Base-by-base conservation (phyloP, 2,797 vertebrate genomes). In the Megalops cyprinoides region DNA sequence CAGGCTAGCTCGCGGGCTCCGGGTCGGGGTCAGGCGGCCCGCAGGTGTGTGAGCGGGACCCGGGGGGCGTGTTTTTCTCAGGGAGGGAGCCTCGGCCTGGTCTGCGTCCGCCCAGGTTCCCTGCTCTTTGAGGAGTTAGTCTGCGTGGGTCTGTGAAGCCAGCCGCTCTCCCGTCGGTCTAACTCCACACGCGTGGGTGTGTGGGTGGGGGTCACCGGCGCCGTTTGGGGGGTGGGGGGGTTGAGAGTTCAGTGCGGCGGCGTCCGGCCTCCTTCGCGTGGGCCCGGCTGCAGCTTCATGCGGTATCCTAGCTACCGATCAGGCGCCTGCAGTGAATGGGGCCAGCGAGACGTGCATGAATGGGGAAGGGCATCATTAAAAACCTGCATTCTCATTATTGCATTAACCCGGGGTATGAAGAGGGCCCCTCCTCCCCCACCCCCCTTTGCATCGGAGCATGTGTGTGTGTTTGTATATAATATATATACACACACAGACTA, bases 251-350 rank as follows among this genome's bases (percentile, higher is more conserved):
- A 87, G 91, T 89, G 81, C 78, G 82, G 82, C 42, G 82, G 89
- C 79, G 15, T 90, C 82, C 88, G 85, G 84, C 88, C 83, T 53
- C 87, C 86, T 90, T 89, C 87, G 90, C 81, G 85, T 88, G 84
- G 91, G 85, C 84, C 90, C 91, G 91, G 87, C 89, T 92, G 89
- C 92, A 86, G 89, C 90, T 93, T 92, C 94, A 92, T 94, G 94
- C 90, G 86, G 95, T 95, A 94, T 96, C 95, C 94, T 94, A 92
- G 95, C 93, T 93, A 96, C 94, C 89, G 58, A 67, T 28, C 25
- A 39, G 48, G 79, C 3, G 3, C 55, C 55, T 25, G 42, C 42
- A 10, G 7, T 4, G 20, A 6, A 10, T 28, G 23, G 28, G 20
- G 42, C 71, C 74, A 78, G 78, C 73, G 80, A 81, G 65, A 18